phyloP scores from a whole-genome alignment of 2,113 vertebrate genomes.

The Epinephelus fuscoguttatus region DNA sequence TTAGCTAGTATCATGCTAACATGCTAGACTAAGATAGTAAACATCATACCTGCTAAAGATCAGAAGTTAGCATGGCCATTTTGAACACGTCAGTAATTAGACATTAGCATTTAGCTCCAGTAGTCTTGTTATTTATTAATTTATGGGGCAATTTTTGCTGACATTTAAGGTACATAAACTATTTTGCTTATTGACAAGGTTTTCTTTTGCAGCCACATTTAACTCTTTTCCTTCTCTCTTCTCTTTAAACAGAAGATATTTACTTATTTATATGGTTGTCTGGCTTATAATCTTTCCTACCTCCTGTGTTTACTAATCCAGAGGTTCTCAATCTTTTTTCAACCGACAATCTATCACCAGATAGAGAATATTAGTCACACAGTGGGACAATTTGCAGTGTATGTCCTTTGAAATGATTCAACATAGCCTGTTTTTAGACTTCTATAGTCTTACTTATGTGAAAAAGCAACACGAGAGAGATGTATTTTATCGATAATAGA shows the following conservation, averaged over 20 bases:
- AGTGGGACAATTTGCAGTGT: no score
- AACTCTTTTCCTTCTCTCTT: accelerated
- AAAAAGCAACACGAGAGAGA: no score
- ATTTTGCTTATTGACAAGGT: neutral
- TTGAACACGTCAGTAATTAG: neutral
- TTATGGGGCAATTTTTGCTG: no score
- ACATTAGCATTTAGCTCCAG: neutral
- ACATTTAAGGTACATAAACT: neutral
- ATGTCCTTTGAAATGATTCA: no score
- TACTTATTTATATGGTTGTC: neutral
- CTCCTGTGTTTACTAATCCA: neutral
- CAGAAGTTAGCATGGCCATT: neutral
- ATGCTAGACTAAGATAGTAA: neutral
- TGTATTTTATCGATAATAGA: no score
- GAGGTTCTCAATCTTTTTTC: no score
- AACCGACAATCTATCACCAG: no score
- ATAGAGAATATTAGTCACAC: no score
- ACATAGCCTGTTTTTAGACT: no score
- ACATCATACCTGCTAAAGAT: neutral
- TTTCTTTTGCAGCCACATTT: neutral
- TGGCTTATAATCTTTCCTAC: neutral
- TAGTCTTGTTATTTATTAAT: no score
- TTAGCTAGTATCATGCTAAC: neutral
- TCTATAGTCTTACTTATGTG: no score
- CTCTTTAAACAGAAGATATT: neutral